Percentiles rank a stretch among this genome's conserved stretches.
Conservation (phyloP, 2,113 vertebrate genomes). For the Eretmochelys imbricata region DNA sequence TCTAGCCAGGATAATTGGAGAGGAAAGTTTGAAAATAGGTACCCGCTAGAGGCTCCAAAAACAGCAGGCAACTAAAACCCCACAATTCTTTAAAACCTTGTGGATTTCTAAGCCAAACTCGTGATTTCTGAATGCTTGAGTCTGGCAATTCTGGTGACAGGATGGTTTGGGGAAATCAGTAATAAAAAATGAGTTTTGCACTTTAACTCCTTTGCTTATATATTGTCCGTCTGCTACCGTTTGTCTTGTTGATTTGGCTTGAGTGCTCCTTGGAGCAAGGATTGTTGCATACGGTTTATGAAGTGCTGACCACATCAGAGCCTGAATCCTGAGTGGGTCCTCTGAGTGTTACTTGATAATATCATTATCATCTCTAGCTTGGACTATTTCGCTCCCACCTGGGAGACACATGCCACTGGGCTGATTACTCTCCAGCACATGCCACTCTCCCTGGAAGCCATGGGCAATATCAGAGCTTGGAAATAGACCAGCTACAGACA, state of each 20-base stretch:
- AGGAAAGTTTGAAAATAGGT: conserved; percentile 24
- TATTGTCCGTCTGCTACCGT: background rate
- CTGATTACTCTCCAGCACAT: background rate
- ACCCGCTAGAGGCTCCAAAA: conserved; percentile 8
- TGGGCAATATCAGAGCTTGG: fast-evolving
- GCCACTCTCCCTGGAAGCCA: background rate
- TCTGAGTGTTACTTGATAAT: fast-evolving
- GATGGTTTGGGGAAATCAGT: background rate
- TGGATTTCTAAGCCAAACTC: background rate
- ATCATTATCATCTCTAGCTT: fast-evolving
- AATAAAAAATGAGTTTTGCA: conserved; percentile 15
- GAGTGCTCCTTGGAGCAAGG: conserved; percentile 1
- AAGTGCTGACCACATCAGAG: background rate
- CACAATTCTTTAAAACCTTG: background rate
- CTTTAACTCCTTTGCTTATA: background rate
- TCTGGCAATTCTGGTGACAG: background rate
- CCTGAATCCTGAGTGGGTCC: fast-evolving
- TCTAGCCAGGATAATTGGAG: background rate
- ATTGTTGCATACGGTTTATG: background rate
- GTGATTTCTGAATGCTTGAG: conserved; percentile 18
- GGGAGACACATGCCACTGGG: background rate
- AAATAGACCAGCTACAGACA: fast-evolving
- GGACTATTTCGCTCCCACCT: background rate
- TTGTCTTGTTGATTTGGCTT: background rate
- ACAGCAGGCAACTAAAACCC: background rate